phyloP scores from a whole-genome alignment of 2,797 vertebrate species.

The Acropternis orthonyx region DNA sequence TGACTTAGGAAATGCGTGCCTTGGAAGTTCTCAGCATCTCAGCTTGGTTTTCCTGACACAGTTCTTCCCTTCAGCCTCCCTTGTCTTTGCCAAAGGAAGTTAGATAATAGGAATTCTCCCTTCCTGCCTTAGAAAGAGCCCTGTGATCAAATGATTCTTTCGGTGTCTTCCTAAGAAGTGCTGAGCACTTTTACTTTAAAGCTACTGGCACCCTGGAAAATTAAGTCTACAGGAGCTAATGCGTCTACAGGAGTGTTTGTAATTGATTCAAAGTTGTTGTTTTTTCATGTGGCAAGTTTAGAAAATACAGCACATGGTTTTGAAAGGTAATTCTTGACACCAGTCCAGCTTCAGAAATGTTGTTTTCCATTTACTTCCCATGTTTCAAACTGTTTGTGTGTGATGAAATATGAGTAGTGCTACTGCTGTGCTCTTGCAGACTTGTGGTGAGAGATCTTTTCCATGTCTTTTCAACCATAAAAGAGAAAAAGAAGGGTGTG shows the following conservation, averaged over 20 bases:
- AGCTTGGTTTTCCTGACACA: not conserved
- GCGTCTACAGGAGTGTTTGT: not conserved
- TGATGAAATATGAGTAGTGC: not conserved
- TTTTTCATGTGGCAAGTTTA: not conserved
- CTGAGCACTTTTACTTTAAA: not conserved
- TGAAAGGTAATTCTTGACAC: slow-evolving; percentile 13
- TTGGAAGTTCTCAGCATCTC: not conserved
- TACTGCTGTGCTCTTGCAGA: not conserved
- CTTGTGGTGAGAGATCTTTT: not conserved
- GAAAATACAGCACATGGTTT: not conserved
- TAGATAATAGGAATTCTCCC: not conserved
- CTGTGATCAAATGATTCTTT: not conserved
- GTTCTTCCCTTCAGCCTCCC: not conserved
- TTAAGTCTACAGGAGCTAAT: not conserved
- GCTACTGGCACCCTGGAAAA: not conserved
- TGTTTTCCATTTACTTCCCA: slow-evolving; percentile 16
- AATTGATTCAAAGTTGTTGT: not conserved
- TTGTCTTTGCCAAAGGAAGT: not conserved
- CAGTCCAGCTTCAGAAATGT: not conserved
- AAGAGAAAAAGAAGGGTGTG: not conserved
- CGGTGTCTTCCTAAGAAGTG: not conserved
- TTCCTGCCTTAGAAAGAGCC: not conserved
- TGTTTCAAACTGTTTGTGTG: not conserved
- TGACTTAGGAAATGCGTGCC: not conserved
- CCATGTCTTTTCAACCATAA: not conserved